These are phyloP conservation scores for Tamandua tetradactyla DNA, from an alignment of 2,797 vertebrate genomes.

Conservation along the genomic window DNA sequence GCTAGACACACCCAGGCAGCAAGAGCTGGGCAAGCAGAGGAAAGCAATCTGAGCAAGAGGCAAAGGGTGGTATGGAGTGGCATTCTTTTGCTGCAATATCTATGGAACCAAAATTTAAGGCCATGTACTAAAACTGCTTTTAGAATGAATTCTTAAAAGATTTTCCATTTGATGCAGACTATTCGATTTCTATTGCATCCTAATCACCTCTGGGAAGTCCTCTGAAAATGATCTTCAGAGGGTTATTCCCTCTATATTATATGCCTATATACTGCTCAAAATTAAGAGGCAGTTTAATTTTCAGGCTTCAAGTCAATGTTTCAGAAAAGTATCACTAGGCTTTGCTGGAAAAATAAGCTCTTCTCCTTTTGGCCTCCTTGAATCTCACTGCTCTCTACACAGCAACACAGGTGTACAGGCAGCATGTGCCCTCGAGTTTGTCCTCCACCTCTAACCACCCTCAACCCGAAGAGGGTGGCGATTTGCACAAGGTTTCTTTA, in stretches of 20 bases:
- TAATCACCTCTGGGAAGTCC: not conserved
- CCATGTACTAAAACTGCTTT: not conserved
- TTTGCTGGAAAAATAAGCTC: not conserved
- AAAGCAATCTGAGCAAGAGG: not conserved
- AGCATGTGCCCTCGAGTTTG: not conserved
- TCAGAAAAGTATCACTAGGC: not conserved
- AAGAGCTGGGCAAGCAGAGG: not conserved
- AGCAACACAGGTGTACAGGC: not conserved
- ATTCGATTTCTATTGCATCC: not conserved
- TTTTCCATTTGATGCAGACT: not conserved
- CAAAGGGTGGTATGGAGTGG: fast-evolving
- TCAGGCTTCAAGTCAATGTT: not conserved
- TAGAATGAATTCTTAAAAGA: not conserved
- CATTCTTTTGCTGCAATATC: not conserved
- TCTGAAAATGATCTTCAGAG: not conserved
- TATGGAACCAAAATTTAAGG: not conserved
- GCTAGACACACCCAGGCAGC: fast-evolving
- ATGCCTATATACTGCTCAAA: not conserved
- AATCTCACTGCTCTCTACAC: not conserved
- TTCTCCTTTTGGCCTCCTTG: not conserved
- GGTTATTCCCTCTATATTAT: not conserved
- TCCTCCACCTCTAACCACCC: not conserved
- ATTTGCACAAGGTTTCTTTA: not conserved
- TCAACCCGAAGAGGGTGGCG: not conserved
- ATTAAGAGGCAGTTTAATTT: not conserved